Base-by-base conservation (phyloP, 2,797 vertebrate species). In the Mormyrops boulengeri region DNA sequence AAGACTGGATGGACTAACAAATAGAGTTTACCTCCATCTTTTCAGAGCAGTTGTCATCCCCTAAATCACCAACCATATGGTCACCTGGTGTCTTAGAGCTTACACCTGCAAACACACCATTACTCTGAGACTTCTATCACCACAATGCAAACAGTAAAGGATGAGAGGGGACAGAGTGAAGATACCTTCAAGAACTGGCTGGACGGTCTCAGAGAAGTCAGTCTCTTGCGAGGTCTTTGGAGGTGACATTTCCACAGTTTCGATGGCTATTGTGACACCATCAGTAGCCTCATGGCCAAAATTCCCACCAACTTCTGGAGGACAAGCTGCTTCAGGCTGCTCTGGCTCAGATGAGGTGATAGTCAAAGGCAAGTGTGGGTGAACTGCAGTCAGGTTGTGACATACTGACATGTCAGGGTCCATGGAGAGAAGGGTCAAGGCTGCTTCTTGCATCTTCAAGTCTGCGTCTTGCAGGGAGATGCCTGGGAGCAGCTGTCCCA, bases 401-500 rank as follows among this genome's bases (percentile, higher is more conserved):
- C 93, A 91, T 26, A 93, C 84, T 0, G 91, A 93, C 11, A 94
- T 94, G 44, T 96, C 94, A 0, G 96, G 95, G 89, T 95, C 96
- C 96, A 97, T 97, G 89, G 96, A 97, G 26, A 97, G 96, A 91
- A 97, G 93, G 0, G 96, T 95, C 69, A 97, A 95, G 4, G 96
- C 96, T 0, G 96, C 96, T 89, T 97, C 96, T 52, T 96, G 95
- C 96, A 96, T 97, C 91, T 96, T 96, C 92, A 95, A 91, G 11
- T 97, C 96, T 0, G 94, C 96, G 0, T 96, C 96, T 26, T 93
- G 93, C 50, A 95, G 92, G 0, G 91, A 92, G 41, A 91, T 57
- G 30, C 90, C 91, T 14, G 90, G 85, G 14, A 55, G 62, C 12
- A 44, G 17, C 2, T 49, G 89, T 49, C 93, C 57, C 82, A 86